Conservation (phyloP, 2,113 vertebrate species). For the Baryphthengus martii region DNA sequence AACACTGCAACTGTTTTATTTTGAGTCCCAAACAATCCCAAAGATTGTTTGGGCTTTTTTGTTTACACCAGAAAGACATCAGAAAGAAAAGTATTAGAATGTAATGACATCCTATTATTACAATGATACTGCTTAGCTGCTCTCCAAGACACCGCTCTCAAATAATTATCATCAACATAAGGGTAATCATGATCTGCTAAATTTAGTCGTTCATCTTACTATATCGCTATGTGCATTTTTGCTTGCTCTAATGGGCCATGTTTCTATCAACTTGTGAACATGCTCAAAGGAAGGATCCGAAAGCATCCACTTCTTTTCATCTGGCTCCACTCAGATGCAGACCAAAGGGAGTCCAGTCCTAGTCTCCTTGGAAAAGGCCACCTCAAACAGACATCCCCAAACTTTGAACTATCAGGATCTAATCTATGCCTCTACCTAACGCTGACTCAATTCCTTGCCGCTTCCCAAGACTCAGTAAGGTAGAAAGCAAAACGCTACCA, state of each 20-base stretch:
- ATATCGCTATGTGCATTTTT: neutral
- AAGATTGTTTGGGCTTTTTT: neutral
- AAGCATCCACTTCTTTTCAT: neutral
- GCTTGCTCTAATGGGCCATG: neutral
- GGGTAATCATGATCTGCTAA: neutral
- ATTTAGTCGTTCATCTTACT: neutral
- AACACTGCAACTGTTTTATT: neutral
- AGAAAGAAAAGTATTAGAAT: neutral
- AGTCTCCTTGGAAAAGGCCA: neutral
- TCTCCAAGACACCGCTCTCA: neutral
- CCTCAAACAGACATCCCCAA: neutral
- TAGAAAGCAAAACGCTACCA: neutral
- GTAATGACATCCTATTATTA: neutral
- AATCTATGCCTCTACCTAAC: neutral
- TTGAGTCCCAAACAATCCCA: neutral
- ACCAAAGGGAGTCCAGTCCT: neutral
- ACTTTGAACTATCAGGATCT: neutral
- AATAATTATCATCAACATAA: neutral
- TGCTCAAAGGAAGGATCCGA: neutral
- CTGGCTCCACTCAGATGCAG: neutral
- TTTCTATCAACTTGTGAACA: neutral
- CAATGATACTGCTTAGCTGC: neutral
- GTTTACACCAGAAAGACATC: neutral
- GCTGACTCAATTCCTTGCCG: neutral
- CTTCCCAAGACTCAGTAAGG: neutral